Evolutionary conservation across 2,888 invertebrate species (phyloP), one percentile per base, ranked within the genome.

Genomic region (Netelia inedita): DNA sequence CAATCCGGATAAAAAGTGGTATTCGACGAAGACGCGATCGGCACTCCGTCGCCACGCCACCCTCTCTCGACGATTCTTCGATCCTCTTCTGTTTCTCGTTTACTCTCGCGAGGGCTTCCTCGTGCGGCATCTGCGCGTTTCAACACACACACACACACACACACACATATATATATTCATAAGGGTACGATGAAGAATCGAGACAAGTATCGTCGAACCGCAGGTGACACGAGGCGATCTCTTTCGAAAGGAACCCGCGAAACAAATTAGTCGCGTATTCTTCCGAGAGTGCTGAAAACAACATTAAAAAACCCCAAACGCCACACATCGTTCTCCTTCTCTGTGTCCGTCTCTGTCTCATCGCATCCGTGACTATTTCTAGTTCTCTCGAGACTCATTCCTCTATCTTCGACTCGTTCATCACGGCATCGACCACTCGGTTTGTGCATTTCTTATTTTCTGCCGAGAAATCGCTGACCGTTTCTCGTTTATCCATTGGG

Each of bases 211-310:
- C 69, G 83, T 87, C 83, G 79, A 87, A 87, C 84, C 87, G 88
- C 89, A 88, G 89, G 88, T 91, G 91, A 91, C 92, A 89, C 89
- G 83, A 74, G 46, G 65, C 65, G 65, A 79, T 72, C 63, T 79
- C 71, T 74, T 72, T 55, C 72, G 73, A 68, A 53, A 82, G 85
- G 68, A 72, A 81, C 87, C 88, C 87, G 91, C 89, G 89, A 90
- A 90, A 91, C 89, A 87, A 90, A 92, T 92, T 92, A 90, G 89
- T 83, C 85, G 73, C 59, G 11, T 73, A 35, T 55, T 73, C 79
- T 53, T 59, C 79, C 79, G 76, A 84, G 66, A 78, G 82, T 86
- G 82, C 35, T 82, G 66, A 57, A 82, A 82, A 79, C 71, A 82
- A 82, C 71, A 82, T 63, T 10, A 57, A 79, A 57, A 66, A 55